These are phyloP conservation scores for Whitmania pigra DNA, from an alignment of 1,140 invertebrate genomes.

Conservation along the genomic window DNA sequence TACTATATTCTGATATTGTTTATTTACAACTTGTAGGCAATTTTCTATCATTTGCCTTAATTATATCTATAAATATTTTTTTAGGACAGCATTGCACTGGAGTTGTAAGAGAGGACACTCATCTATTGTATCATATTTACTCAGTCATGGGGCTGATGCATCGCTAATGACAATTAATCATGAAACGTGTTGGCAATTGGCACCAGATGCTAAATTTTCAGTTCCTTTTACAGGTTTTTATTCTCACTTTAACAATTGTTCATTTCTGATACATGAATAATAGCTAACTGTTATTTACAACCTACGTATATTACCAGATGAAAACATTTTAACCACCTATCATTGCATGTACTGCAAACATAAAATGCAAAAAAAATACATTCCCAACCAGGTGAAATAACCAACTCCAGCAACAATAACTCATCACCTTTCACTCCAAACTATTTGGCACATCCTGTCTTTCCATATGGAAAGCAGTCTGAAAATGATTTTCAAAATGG, in stretches of 20 bases:
- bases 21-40: neutral
- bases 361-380: no score
- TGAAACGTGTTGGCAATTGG: slow-evolving; percentile 9
- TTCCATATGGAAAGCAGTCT: neutral
- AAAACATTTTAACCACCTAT: no score
- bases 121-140: neutral
- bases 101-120: neutral
- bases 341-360: no score
- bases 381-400: no score
- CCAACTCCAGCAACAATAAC: neutral
- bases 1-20: no score
- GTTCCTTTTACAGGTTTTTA: slow-evolving; percentile 7
- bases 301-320: no score
- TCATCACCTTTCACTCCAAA: neutral
- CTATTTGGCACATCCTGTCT: slow-evolving; percentile 7
- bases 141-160: neutral
- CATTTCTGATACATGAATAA: no score
- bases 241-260: neutral
- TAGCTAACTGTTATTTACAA: no score
- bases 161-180: neutral
- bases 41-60: neutral
- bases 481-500: no score
- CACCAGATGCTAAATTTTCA: slow-evolving; percentile 3
- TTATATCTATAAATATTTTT: neutral
- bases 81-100: slow-evolving; percentile 10